Evolutionary conservation across 2,888 invertebrate species (phyloP), one percentile per base, ranked within the genome.

Genomic region (Agrotis puta): DNA sequence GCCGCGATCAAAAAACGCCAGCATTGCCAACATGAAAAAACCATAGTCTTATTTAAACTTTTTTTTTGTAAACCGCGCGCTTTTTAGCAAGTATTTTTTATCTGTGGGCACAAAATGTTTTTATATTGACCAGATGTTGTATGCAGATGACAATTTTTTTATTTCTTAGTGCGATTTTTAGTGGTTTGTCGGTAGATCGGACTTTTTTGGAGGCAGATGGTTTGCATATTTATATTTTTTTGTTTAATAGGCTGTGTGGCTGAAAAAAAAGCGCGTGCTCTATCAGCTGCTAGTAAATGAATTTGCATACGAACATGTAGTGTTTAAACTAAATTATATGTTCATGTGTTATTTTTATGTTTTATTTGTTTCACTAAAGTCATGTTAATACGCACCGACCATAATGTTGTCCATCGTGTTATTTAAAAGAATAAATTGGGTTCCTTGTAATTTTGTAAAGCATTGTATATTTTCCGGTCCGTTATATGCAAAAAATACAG

Each of bases 81-180:
- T 92, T 95, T 95, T 95, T 94, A 94, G 92, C 93, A 84, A 88
- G 85, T 88, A 85, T 90, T 93, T 94, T 93, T 92, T 88, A 88
- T 88, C 87, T 87, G 87, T 89, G 88, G 89, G 88, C 89, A 89
- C 90, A 90, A 84, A 81, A 77, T 85, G 91, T 93, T 94, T 93
- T 93, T 92, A 86, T 90, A 91, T 81, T 92, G 92, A 90, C 94
- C 95, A 96, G 95, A 94, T 95, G 95, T 92, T 91, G 88, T 95
- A 96, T 96, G 95, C 95, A 95, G 95, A 96, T 95, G 95, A 96
- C 94, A 95, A 88, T 94, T 95, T 95, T n/a, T 95, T 92, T 89
- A 87, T 77, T 79, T 81, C 78, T 79, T 81, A 88, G 92, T 93
- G 95, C 95, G 93, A 95, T 95, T 95, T 95, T 95, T 95, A 94